Conservation (phyloP, 1,140 invertebrate genomes). For the Leptopilina boulardi region DNA sequence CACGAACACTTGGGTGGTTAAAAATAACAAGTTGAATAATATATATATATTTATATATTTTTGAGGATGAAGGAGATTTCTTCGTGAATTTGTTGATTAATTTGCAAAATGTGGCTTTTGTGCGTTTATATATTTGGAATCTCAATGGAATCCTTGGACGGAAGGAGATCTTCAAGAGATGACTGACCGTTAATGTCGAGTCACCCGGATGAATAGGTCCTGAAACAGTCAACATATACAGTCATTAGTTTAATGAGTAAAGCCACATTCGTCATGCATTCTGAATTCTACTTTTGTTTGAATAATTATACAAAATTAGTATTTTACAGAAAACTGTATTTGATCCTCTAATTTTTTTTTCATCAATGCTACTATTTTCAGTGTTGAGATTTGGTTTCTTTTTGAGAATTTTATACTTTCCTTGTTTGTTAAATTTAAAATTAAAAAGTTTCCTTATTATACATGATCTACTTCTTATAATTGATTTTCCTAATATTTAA, state of each 20-base stretch:
- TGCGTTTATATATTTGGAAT: slow-evolving; percentile 34
- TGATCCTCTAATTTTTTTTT: no score
- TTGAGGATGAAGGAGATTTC: background rate
- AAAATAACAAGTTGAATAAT: background rate
- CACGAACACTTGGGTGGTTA: slow-evolving; percentile 21
- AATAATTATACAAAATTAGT: no score
- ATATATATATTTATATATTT: no score
- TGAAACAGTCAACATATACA: slow-evolving; percentile 42
- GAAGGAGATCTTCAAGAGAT: slow-evolving; percentile 62
- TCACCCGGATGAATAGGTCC: slow-evolving; percentile 39
- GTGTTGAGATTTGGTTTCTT: no score
- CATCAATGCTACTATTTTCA: no score
- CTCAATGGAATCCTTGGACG: slow-evolving; percentile 64
- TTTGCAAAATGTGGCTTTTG: slow-evolving; percentile 15
- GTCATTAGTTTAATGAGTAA: slow-evolving; percentile 27
- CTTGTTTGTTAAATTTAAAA: no score
- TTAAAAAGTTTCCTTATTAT: no score
- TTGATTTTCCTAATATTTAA: no score
- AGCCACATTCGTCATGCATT: background rate
- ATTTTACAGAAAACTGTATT: no score
- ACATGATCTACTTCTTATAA: no score
- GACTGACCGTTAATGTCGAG: slow-evolving; percentile 30
- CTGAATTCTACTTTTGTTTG: no score
- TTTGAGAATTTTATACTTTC: no score
- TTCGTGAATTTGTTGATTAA: background rate